phyloP scores from a whole-genome alignment of 2,888 invertebrate genomes.

The Microplitis deprimator region DNA sequence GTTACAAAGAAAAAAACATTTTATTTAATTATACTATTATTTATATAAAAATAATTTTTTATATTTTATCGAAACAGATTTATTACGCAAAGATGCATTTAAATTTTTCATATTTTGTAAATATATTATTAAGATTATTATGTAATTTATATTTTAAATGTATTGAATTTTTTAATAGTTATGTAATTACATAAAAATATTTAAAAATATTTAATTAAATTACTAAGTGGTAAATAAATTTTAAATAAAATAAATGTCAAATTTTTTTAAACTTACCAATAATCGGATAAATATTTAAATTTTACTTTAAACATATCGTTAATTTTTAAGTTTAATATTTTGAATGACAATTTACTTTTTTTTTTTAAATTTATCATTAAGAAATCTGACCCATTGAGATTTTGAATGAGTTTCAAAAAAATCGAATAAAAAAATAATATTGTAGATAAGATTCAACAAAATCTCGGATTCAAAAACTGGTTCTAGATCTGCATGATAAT shows the following conservation, averaged over 20 bases:
- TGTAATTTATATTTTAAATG: slow-evolving; percentile 7
- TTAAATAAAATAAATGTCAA: neutral
- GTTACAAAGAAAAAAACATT: neutral
- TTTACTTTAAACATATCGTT: too few species aligned
- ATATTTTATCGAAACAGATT: neutral
- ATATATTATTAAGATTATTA: slow-evolving; percentile 8
- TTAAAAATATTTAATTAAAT: neutral
- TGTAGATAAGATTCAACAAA: too few species aligned
- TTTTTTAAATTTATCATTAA: too few species aligned
- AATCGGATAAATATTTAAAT: too few species aligned
- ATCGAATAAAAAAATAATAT: too few species aligned
- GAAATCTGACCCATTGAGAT: too few species aligned
- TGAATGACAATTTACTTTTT: too few species aligned
- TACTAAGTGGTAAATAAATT: neutral
- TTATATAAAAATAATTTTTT: neutral
- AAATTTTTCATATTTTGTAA: slow-evolving; percentile 21
- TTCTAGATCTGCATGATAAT: neutral
- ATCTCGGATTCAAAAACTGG: too few species aligned
- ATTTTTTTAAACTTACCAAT: neutral
- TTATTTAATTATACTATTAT: neutral
- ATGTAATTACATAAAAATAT: neutral
- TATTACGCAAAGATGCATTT: slow-evolving; percentile 3
- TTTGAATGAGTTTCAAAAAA: too few species aligned
- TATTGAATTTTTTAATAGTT: neutral
- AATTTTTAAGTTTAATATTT: too few species aligned